These are phyloP conservation scores for Myzus persicae DNA, from an alignment of 1,140 invertebrate species.

Conservation along the genomic window DNA sequence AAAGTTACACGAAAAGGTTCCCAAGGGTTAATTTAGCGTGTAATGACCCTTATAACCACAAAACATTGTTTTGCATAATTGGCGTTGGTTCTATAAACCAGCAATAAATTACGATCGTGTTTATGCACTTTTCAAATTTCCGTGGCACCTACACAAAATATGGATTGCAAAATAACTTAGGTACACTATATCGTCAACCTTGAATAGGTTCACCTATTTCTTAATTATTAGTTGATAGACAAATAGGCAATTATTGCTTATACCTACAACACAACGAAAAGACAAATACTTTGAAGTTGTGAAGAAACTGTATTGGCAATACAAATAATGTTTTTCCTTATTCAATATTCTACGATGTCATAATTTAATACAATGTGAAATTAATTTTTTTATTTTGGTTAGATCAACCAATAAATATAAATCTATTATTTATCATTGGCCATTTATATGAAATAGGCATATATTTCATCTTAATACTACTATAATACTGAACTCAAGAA, in stretches of 20 bases:
- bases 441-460: neutral
- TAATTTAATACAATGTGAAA: neutral
- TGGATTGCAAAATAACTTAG: conserved; percentile 34
- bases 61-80: conserved; percentile 50
- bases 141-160: neutral
- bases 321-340: conserved; percentile 10
- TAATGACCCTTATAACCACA: conserved; percentile 46
- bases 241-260: neutral
- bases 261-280: neutral
- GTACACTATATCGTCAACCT: conserved; percentile 30
- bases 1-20: conserved; percentile 52
- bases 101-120: conserved; percentile 34
- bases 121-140: conserved; percentile 42
- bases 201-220: neutral
- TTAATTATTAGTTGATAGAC: neutral
- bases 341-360: neutral
- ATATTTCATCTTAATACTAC: neutral
- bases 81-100: conserved; percentile 26
- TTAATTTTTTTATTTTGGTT: neutral
- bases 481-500: neutral
- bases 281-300: neutral
- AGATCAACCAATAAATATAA: neutral
- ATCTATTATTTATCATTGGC: neutral
- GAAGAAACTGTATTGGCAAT: conserved; percentile 7
- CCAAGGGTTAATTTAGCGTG: conserved; percentile 41